phyloP scores from a whole-genome alignment of 2,888 invertebrate genomes.

The Eutolmus rufibarbis region DNA sequence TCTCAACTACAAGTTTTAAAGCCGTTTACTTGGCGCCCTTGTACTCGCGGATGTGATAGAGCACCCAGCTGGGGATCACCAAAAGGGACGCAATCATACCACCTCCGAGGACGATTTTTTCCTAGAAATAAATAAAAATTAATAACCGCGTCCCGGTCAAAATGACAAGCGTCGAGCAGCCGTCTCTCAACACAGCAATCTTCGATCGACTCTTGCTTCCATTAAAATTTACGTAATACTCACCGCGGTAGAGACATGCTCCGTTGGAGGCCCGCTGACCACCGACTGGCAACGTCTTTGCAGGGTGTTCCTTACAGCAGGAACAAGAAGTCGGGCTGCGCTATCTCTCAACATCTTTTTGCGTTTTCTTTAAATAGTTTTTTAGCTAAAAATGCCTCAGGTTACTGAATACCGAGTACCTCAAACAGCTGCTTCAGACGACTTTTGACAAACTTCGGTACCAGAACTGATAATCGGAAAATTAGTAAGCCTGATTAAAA shows the following conservation, averaged over 20 bases:
- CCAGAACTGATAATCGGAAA: not conserved
- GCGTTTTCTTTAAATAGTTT: not conserved
- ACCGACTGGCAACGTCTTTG: slow-evolving; percentile 59
- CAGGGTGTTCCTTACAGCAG: slow-evolving; percentile 56
- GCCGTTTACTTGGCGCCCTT: slow-evolving; percentile 54
- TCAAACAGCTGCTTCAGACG: not conserved
- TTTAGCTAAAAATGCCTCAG: not conserved
- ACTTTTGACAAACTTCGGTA: not conserved
- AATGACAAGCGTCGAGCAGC: not conserved
- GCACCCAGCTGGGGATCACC: slow-evolving; percentile 58
- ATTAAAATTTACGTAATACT: slow-evolving; percentile 58
- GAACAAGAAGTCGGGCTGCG: slow-evolving; percentile 57
- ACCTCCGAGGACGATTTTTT: slow-evolving; percentile 56
- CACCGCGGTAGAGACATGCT: slow-evolving; percentile 57
- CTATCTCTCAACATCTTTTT: slow-evolving; percentile 26
- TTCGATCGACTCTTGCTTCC: not conserved
- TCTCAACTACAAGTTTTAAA: not conserved
- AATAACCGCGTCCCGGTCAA: not conserved
- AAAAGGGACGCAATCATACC: slow-evolving; percentile 55
- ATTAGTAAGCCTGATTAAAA: no score
- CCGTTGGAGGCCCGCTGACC: slow-evolving; percentile 58
- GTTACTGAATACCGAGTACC: not conserved
- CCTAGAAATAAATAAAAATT: slow-evolving; percentile 52
- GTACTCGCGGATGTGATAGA: slow-evolving; percentile 58
- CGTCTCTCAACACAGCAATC: not conserved